Evolutionary conservation across 2,797 vertebrate species (phyloP).

Genomic region (Melanotaenia parkinsoni): DNA sequence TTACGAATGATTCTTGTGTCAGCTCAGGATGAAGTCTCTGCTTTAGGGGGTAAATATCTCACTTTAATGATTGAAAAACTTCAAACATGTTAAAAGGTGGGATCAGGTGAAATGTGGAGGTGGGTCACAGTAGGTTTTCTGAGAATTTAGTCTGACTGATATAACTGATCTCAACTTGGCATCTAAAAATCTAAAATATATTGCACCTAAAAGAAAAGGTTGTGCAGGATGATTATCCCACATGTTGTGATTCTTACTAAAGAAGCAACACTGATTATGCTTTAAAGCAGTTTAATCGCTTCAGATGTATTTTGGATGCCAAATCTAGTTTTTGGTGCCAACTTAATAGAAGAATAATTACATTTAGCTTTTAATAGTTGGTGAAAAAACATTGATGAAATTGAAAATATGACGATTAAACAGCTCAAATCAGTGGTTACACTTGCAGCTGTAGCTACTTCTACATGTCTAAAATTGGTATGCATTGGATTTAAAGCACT

Average conservation of each 20-base stretch:
- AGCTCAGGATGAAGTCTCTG: slow-evolving; percentile 4
- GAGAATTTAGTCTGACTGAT: neutral
- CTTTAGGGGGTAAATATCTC: neutral
- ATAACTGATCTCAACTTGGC: neutral
- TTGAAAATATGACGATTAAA: neutral
- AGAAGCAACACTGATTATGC: slow-evolving; percentile 6
- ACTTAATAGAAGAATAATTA: slow-evolving; percentile 21
- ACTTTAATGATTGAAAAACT: neutral
- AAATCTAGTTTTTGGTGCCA: neutral
- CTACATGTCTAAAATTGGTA: neutral
- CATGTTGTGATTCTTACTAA: neutral
- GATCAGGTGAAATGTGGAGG: neutral
- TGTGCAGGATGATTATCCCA: neutral
- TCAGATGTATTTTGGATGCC: neutral
- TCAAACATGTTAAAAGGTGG: neutral
- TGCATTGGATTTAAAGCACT: slow-evolving; percentile 5
- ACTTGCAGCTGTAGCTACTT: neutral
- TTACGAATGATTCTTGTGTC: neutral
- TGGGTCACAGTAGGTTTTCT: neutral
- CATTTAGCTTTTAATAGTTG: slow-evolving; percentile 16
- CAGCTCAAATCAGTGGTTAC: neutral
- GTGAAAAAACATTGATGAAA: slow-evolving; percentile 10
- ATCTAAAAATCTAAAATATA: neutral
- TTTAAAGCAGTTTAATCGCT: slow-evolving; percentile 9
- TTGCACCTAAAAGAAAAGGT: neutral